Conservation (phyloP, 1,140 invertebrate genomes). For the Radopholus similis region DNA sequence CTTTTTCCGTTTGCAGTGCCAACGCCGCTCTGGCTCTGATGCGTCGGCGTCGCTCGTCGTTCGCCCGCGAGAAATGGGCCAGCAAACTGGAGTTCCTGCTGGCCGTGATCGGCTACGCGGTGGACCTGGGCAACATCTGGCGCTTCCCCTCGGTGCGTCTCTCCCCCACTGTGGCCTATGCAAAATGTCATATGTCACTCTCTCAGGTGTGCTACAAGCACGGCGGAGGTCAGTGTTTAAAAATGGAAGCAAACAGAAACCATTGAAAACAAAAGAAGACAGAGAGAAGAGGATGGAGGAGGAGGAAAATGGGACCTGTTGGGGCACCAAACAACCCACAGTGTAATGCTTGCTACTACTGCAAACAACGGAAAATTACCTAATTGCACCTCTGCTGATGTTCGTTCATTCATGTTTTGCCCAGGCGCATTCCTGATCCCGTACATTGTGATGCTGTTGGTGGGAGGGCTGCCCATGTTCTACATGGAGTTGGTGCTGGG, state of each 20-base stretch:
- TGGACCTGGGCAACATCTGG: constrained; percentile 77
- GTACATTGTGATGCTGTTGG: constrained; percentile 85
- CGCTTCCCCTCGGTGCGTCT: constrained; percentile 61
- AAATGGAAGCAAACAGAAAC: too few species aligned
- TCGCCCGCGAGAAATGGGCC: constrained; percentile 67
- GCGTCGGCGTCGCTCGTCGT: constrained; percentile 19
- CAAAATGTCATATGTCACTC: constrained; percentile 66
- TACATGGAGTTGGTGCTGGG: constrained; percentile 78
- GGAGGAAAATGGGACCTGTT: too few species aligned
- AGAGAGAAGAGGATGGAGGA: too few species aligned
- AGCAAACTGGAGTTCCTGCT: constrained; percentile 87
- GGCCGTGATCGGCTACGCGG: constrained; percentile 71
- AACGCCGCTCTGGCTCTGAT: not conserved
- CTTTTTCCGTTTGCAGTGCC: not conserved
- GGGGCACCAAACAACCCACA: too few species aligned
- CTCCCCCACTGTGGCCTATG: not conserved
- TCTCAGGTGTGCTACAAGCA: constrained; percentile 64
- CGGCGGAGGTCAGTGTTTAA: constrained; percentile 60
- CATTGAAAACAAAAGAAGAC: too few species aligned
- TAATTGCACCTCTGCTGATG: constrained; percentile 35
- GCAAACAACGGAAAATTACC: constrained; percentile 9
- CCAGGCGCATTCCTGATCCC: constrained; percentile 91
- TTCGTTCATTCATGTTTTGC: constrained; percentile 46
- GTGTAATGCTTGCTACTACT: not conserved
- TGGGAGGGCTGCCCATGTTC: constrained; percentile 87